Evolutionary conservation across 2,113 vertebrate species (phyloP), one percentile per base, ranked within the genome.

Genomic region (Solea senegalensis): DNA sequence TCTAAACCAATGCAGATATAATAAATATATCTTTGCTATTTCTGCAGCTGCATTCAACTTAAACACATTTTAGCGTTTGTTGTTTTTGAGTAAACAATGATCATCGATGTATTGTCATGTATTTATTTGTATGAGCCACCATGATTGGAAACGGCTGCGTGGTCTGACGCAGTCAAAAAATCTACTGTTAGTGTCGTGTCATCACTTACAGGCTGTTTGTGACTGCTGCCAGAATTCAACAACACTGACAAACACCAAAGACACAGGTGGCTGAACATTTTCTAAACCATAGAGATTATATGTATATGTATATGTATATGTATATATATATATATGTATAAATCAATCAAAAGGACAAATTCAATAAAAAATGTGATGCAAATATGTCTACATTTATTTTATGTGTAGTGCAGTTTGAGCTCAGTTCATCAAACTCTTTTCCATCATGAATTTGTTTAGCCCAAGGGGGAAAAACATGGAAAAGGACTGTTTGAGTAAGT

Each of bases 151-250:
- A 50, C n/a, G n/a, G n/a, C n/a, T n/a, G n/a, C n/a, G n/a, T n/a
- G 63, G 83, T 81, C 83, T 66, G 75, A 84, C 82, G 82, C 79
- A 74, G 63, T 83, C 86, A 90, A 87, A 88, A 90, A n/a, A n/a
- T 90, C 88, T 84, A 83, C 70, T 79, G 72, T 89, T 89, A 90
- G 89, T 80, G 86, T 83, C 78, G 88, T 84, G 90, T 86, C 88
- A 85, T 88, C 90, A 65, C 21, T 43, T 55, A 59, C 65, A 53
- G 71, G 61, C 76, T 59, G 82, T 88, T 91, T 86, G 78, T 88
- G 80, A 84, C 84, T 65, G 59, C 69, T 83, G 85, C 76, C 70
- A 54, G 79, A 73, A 77, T 74, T 65, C 54, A 70, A 76, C 62
- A 65, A 74, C 70, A 71, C 14, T 71, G 57, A 72, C 80, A 67